Percentiles rank a stretch among this genome's conserved stretches.
These are phyloP conservation scores for Araneus ventricosus DNA, from an alignment of 1,140 invertebrate species.

Conservation along the genomic window DNA sequence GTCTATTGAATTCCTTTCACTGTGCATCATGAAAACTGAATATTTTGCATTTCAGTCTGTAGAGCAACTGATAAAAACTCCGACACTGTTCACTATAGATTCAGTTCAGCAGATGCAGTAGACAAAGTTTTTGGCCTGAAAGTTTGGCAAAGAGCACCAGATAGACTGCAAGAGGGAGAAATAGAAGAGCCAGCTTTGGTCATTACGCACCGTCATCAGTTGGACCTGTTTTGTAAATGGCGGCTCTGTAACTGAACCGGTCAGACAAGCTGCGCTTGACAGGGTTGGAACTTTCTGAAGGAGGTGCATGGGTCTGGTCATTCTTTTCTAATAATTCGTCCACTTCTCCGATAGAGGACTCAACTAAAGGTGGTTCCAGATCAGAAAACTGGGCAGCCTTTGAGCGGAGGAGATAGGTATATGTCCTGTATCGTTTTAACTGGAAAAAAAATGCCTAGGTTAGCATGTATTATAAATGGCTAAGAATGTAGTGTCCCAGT, in stretches of 20 bases:
- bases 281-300: slow-evolving; percentile 79
- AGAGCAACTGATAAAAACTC: neutral
- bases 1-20: neutral
- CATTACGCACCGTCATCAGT: slow-evolving; percentile 59
- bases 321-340: slow-evolving; percentile 82
- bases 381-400: slow-evolving; percentile 85
- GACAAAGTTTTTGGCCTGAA: slow-evolving; percentile 55
- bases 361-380: slow-evolving; percentile 84
- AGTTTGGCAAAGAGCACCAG: slow-evolving; percentile 62
- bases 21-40: neutral
- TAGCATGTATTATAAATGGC: too few species aligned
- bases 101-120: slow-evolving; percentile 6
- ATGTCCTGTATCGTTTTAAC: slow-evolving; percentile 93
- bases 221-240: slow-evolving; percentile 78
- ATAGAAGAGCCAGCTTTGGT: neutral
- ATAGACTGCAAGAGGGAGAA: neutral
- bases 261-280: slow-evolving; percentile 83
- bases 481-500: neutral
- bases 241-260: slow-evolving; percentile 89
- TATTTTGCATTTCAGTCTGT: neutral
- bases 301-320: slow-evolving; percentile 64
- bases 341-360: slow-evolving; percentile 88
- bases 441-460: slow-evolving; percentile 79
- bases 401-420: slow-evolving; percentile 89
- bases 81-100: neutral